These are phyloP conservation scores for Adrianichthys oophorus DNA, from an alignment of 2,797 vertebrate genomes.

Conservation along the genomic window DNA sequence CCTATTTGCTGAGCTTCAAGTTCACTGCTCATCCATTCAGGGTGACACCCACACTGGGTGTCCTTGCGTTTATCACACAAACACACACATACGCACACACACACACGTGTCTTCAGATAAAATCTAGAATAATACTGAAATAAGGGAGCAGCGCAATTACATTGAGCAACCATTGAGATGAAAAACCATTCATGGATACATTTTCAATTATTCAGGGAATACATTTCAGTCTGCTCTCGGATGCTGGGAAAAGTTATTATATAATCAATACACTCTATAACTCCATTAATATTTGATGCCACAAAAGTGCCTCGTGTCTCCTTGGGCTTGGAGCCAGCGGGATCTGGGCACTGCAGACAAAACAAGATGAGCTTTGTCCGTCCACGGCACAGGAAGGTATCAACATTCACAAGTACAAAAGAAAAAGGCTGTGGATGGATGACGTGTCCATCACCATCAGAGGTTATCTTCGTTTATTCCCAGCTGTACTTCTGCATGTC, in stretches of 20 bases:
- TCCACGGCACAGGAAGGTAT: conserved; percentile 25
- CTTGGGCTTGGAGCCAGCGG: conserved; percentile 64
- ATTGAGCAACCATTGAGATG: conserved; percentile 67
- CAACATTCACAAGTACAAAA: conserved; percentile 28
- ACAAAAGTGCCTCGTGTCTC: conserved; percentile 78
- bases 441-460: conserved; percentile 8
- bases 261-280: conserved; percentile 81
- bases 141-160: conserved; percentile 69
- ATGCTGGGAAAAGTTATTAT: conserved; percentile 77
- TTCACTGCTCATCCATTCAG: conserved; percentile 59
- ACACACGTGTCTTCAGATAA: conserved; percentile 54
- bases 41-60: conserved; percentile 25
- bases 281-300: conserved; percentile 76
- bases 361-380: conserved; percentile 39
- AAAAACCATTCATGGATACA: conserved; percentile 76
- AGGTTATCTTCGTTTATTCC: conserved; percentile 4
- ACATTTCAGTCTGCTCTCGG: conserved; percentile 70
- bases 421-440: conserved; percentile 2
- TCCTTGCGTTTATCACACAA: conserved; percentile 58
- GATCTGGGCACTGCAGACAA: conserved; percentile 59
- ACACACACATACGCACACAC: conserved; percentile 65
- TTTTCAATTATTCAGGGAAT: conserved; percentile 80
- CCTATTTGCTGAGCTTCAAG: conserved; percentile 33
- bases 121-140: conserved; percentile 68
- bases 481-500: not conserved